Percentiles rank a stretch among this genome's conserved stretches.
These are phyloP conservation scores for Tringa solitaria DNA, from an alignment of 2,113 vertebrate species.

Conservation along the genomic window DNA sequence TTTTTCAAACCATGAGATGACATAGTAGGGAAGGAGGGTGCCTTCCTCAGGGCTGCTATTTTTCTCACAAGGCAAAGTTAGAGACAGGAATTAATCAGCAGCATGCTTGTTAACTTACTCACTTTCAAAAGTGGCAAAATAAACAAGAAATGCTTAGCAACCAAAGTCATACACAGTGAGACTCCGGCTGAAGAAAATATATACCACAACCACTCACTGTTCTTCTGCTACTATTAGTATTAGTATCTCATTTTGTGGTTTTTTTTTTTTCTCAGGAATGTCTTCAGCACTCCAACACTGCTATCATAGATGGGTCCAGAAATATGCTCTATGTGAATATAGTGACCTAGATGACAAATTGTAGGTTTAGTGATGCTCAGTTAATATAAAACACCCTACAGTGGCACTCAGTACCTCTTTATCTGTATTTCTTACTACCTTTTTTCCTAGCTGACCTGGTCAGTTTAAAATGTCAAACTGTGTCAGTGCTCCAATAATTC, in stretches of 20 bases:
- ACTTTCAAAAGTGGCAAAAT: background rate
- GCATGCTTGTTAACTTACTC: background rate
- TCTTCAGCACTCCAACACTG: background rate
- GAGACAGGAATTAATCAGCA: background rate
- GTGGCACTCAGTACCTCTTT: background rate
- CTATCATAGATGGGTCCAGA: background rate
- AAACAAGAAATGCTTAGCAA: constrained; percentile 32
- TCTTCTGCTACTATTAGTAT: background rate
- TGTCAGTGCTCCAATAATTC: background rate
- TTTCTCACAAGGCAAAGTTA: background rate
- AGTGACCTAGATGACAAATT: background rate
- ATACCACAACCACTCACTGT: background rate
- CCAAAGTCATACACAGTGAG: background rate
- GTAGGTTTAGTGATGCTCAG: background rate
- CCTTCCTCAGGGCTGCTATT: background rate
- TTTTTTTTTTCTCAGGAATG: background rate
- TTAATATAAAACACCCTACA: background rate
- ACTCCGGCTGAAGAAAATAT: background rate
- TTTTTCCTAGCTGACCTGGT: background rate
- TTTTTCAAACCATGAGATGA: background rate
- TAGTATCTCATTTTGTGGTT: background rate
- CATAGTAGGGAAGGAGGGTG: background rate
- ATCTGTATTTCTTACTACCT: background rate
- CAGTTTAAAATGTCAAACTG: background rate
- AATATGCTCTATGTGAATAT: background rate